Evolutionary conservation across 2,888 invertebrate species (phyloP), one percentile per base, ranked within the genome.

Genomic region (Eumacrocentrus americanus): DNA sequence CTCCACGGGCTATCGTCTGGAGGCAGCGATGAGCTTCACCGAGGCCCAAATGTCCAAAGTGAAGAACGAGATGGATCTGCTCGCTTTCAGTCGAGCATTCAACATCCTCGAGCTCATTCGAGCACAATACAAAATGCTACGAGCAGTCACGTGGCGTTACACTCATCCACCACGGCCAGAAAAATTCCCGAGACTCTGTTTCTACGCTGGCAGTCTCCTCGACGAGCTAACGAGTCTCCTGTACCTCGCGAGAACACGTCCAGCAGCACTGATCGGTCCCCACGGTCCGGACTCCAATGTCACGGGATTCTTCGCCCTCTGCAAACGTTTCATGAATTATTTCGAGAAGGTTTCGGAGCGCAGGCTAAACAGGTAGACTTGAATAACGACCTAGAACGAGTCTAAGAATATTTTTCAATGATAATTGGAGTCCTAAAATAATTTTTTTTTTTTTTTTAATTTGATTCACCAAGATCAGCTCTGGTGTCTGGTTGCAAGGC

Each of bases 61-160:
- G 11, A 59, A 54, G 11, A 60, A 57, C 1, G 62, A 69, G 14
- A 20, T 23, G 4, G 71, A 76, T 11, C 42, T 72, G 2, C 12
- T 73, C 6, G 54, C 59, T 1, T 70, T 59, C 51, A 70, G 65
- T 34, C 70, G 65, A 51, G 67, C 70, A 0, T 70, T 70, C 25
- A 71, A 78, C 51, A 58, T 67, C 22, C 62, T 79, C 42, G 75
- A 80, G 50, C 3, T 76, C 9, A 67, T 79, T 16, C 70, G 63
- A 20, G 61, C 69, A 1, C 78, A 79, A 46, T 80, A 78, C 62
- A 72, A 74, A 14, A 70, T 80, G 72, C 60, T 80, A 11, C 70
- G 72, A 11, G 79, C 80, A 1, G 78, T 78, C 1, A 78, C 78
- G 0, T 79, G 80, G 79, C 68, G 80, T 20, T 80, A 80, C 63